Evolutionary conservation across 1,140 invertebrate genomes (phyloP).

Genomic region (Zaprionus lachaisei): DNA sequence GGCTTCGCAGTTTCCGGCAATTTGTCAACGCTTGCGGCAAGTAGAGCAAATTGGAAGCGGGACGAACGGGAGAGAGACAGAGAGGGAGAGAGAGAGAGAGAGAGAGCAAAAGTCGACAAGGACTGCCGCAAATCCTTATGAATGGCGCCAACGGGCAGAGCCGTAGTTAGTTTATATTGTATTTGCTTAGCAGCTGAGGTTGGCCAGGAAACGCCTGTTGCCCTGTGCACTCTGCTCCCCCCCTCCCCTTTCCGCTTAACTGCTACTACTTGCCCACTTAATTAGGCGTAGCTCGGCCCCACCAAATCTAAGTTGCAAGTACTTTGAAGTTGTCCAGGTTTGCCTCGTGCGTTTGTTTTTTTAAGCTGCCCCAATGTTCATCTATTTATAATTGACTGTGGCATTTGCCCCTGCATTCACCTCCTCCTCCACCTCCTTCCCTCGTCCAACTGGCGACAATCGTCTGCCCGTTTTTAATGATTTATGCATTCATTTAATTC

Average conservation of each 20-base stretch:
- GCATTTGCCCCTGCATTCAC: slow-evolving; percentile 47
- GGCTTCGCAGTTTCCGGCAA: slow-evolving; percentile 45
- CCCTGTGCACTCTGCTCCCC: not conserved
- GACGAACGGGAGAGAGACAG: not conserved
- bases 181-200: slow-evolving; percentile 33
- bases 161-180: slow-evolving; percentile 37
- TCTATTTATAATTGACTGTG: slow-evolving; percentile 70
- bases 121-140: slow-evolving; percentile 67
- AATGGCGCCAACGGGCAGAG: slow-evolving; percentile 41
- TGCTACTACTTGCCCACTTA: not conserved
- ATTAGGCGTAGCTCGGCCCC: slow-evolving; percentile 1
- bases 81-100: not conserved
- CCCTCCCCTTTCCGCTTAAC: not conserved
- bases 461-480: slow-evolving; percentile 63
- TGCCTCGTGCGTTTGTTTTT: slow-evolving; percentile 24
- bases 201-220: slow-evolving; percentile 18
- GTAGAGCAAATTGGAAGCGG: slow-evolving; percentile 61
- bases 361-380: slow-evolving; percentile 5
- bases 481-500: slow-evolving; percentile 76
- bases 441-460: slow-evolving; percentile 35
- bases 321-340: slow-evolving; percentile 42
- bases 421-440: not conserved
- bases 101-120: slow-evolving; percentile 43
- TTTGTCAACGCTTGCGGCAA: slow-evolving; percentile 76
- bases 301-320: not conserved